Base-by-base conservation (phyloP, 2,888 invertebrate species). In the Aporophyla lueneburgensis region DNA sequence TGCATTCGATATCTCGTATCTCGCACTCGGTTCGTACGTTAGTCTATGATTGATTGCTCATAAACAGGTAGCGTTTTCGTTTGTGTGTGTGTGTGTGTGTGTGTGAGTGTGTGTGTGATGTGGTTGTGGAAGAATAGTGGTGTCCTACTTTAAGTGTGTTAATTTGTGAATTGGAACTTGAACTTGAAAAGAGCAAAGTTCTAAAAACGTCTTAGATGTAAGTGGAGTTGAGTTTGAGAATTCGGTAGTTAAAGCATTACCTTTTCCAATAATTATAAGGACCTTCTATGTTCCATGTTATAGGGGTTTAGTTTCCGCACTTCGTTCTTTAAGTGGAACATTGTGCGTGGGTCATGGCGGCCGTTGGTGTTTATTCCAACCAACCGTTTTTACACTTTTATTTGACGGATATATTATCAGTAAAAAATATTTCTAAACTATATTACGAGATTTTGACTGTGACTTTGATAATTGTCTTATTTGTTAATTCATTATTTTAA, bases 41-140 rank as follows among this genome's bases (percentile, higher is more conserved):
- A 49, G 43, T 40, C 10, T 62, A 71, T 85, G 87, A 86, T 86
- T 86, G 85, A 85, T 86, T 71, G 59, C 81, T 71, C 58, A 76
- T 75, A 62, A 78, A 73, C 87, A 78, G 76, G 78, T 83, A 69
- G 58, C 3, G 27, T 59, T 72, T 49, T 33, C 21, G 33, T 61
- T 46, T 40, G 6, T 27, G 3, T 43, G 33, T 51, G 16, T 51
- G 40, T 43, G 5, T 43, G 43, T 43, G 43, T 43, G 14, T 33
- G 46, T 61, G 59, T 43, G 33, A 43, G 16, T 40, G 6, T 27
- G 3, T 43, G 33, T 51, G 16, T 51, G 40, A 33, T 33, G 33
- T 49, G 65, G 16, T 65, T 27, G 16, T 16, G 43, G 43, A 33
- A 0, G 12, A 72, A 58, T 33, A 49, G 19, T 40, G 6, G 6